phyloP scores from a whole-genome alignment of 2,888 invertebrate genomes.

The Drosophila niveifrons region DNA sequence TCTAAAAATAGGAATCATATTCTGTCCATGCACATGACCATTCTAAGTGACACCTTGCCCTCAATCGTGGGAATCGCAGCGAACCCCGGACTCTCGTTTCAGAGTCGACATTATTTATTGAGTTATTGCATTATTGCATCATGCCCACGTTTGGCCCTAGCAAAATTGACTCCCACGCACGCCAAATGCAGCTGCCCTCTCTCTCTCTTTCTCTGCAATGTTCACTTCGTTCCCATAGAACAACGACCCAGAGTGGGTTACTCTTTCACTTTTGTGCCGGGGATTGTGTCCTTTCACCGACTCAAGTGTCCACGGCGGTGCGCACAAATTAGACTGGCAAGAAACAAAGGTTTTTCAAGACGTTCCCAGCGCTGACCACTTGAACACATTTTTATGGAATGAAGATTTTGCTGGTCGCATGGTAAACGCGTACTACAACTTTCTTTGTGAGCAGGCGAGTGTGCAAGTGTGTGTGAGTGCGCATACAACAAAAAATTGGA shows the following conservation, averaged over 20 bases:
- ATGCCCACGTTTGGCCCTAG: slow-evolving; percentile 57
- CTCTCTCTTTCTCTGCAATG: neutral
- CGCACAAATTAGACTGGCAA: slow-evolving; percentile 72
- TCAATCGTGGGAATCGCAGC: slow-evolving; percentile 58
- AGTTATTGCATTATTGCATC: slow-evolving; percentile 52
- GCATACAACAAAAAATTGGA: slow-evolving; percentile 53
- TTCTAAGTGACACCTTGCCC: slow-evolving; percentile 45
- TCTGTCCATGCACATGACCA: neutral
- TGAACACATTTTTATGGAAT: slow-evolving; percentile 45
- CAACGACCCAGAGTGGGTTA: slow-evolving; percentile 32
- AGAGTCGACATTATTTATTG: slow-evolving; percentile 30
- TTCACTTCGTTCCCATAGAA: slow-evolving; percentile 35
- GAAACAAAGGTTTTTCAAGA: slow-evolving; percentile 42
- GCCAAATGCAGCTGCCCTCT: slow-evolving; percentile 68
- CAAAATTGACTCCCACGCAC: slow-evolving; percentile 74
- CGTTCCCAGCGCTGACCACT: slow-evolving; percentile 77
- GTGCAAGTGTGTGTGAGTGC: slow-evolving; percentile 26
- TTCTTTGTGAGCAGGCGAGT: slow-evolving; percentile 59
- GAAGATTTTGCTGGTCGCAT: slow-evolving; percentile 61
- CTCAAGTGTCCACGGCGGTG: slow-evolving; percentile 69
- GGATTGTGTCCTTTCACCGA: slow-evolving; percentile 56
- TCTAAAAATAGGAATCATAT: too few relatives aligned
- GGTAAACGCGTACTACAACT: slow-evolving; percentile 75
- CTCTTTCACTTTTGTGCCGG: slow-evolving; percentile 57
- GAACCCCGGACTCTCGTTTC: neutral